Base-by-base conservation (phyloP, 2,797 vertebrate genomes). In the Euthynnus affinis region DNA sequence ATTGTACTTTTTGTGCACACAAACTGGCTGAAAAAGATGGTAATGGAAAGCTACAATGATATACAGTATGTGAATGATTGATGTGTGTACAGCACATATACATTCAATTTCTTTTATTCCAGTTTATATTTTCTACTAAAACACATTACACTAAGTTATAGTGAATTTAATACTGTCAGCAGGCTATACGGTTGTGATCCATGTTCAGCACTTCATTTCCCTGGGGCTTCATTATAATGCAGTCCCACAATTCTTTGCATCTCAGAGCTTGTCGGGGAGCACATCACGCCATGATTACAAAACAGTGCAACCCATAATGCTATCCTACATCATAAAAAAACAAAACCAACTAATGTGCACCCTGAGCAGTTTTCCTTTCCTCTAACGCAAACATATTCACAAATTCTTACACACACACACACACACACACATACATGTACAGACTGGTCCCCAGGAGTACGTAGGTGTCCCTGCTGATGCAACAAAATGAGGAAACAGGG, bases 401-500 rank as follows among this genome's bases (percentile, higher is more conserved):
- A 62, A 15, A 66, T 65, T 77, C 15, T 32, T 34, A 76, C 20
- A 56, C 49, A 51, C 48, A 13, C n/a, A 32, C n/a, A 51, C 48
- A 13, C n/a, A 32, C n/a, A 76, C 20, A 56, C 49, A 51, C 48
- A 13, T 17, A 32, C n/a, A 37, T 23, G 61, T 44, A 46, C 14
- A 2, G 8, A 27, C 10, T 1, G 3, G 61, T 60, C 59, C 78
- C 76, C 70, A 25, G 44, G 83, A 82, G 85, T 15, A 23, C 2
- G 6, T 3, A 10, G 12, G n/a, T 27, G 85, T 91, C 87, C 80
- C 89, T 89, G 89, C 91, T 92, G 91, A 93, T 83, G 81, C 92
- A 76, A 87, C 89, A 87, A 76, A 93, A 89, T 13, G 53, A 74
- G 81, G 67, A 73, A 46, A 23, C 6, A 0, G 64, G 63, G 63